These are phyloP conservation scores for Ceratoteleas bidentatus DNA, from an alignment of 1,140 invertebrate species.

Conservation along the genomic window DNA sequence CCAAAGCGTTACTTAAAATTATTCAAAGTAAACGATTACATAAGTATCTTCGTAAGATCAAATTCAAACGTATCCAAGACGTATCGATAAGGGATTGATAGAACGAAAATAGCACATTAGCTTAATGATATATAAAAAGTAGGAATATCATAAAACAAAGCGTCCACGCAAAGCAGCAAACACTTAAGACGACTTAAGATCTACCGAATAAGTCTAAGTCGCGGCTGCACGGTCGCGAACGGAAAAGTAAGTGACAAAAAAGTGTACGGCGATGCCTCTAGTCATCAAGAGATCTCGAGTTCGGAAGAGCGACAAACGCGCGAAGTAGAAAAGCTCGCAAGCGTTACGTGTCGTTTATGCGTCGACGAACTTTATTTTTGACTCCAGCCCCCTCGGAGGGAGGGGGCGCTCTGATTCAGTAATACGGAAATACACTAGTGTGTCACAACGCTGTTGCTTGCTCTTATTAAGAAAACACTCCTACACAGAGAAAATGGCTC, in stretches of 20 bases:
- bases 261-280: conserved; percentile 17
- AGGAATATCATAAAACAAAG: conserved; percentile 3
- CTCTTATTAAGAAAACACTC: conserved; percentile 60
- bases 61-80: conserved; percentile 3
- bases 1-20: conserved; percentile 52
- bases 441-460: conserved; percentile 53
- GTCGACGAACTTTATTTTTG: conserved; percentile 41
- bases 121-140: conserved; percentile 40
- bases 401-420: conserved; percentile 44
- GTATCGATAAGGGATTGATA: not conserved
- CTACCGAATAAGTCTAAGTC: conserved; percentile 44
- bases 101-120: conserved; percentile 35
- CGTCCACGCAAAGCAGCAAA: conserved; percentile 51
- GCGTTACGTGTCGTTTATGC: conserved; percentile 31
- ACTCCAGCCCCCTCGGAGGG: conserved; percentile 27
- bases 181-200: conserved; percentile 50
- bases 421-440: conserved; percentile 59
- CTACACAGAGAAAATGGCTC: conserved; percentile 47
- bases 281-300: conserved; percentile 43
- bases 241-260: conserved; percentile 46
- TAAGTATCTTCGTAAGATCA: conserved; percentile 22
- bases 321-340: conserved; percentile 32
- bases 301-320: conserved; percentile 46
- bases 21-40: conserved; percentile 33
- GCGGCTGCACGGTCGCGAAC: conserved; percentile 1